Conservation (phyloP, 2,797 vertebrate genomes). For the Gobio occitaniae region DNA sequence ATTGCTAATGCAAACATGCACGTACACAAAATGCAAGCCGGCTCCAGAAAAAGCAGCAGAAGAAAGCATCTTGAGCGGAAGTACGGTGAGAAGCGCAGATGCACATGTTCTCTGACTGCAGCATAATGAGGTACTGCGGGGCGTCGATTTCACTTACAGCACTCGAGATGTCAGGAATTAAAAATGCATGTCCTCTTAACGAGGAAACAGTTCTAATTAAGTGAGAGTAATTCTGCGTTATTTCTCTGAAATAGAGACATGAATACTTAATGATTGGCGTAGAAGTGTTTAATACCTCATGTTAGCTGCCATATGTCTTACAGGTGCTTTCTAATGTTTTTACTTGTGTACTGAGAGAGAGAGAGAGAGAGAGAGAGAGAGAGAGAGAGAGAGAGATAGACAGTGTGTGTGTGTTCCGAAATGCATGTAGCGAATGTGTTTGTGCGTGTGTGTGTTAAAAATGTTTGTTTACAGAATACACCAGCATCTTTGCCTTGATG, state of each 20-base stretch:
- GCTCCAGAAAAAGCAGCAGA: constrained; percentile 28
- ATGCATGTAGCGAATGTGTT: not conserved
- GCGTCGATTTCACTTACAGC: constrained; percentile 57
- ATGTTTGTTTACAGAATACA: not conserved
- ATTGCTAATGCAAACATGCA: constrained; percentile 19
- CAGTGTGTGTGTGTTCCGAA: no score
- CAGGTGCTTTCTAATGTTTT: constrained; percentile 12
- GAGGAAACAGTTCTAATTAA: constrained; percentile 77
- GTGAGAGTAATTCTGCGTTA: constrained; percentile 70
- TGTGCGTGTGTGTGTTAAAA: not conserved
- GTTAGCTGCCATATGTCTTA: constrained; percentile 48
- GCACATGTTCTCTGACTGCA: constrained; percentile 40
- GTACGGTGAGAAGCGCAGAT: constrained; percentile 29
- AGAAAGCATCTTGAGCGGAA: constrained; percentile 35
- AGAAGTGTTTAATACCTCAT: constrained; percentile 69
- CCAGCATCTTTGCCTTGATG: not conserved
- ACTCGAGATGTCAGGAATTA: constrained; percentile 69
- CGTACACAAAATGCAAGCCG: not conserved
- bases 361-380: no score
- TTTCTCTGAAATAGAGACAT: constrained; percentile 69
- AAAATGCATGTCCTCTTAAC: constrained; percentile 70
- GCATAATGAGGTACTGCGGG: constrained; percentile 56
- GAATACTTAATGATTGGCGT: constrained; percentile 74
- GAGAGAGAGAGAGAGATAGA: no score
- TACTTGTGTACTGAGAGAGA: not conserved